Percentiles rank a stretch among this genome's conserved stretches.
phyloP scores from a whole-genome alignment of 2,113 vertebrate genomes.

The Peucedramus taeniatus region DNA sequence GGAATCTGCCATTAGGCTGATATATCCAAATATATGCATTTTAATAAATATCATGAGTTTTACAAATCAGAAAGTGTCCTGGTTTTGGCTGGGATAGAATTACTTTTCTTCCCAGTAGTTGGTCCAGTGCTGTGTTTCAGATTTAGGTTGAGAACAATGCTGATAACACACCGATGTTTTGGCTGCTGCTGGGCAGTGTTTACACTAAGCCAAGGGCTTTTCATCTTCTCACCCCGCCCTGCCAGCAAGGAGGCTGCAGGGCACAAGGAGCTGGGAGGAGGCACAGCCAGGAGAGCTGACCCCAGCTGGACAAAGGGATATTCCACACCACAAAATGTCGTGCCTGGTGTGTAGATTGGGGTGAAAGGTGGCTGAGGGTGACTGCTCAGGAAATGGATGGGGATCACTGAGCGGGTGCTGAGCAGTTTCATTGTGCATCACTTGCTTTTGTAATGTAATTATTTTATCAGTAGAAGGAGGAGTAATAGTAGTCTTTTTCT shows the following conservation, averaged over 20 bases:
- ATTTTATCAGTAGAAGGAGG: not conserved
- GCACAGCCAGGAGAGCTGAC: not conserved
- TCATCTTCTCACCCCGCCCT: not conserved
- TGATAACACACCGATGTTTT: not conserved
- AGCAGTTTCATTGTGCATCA: not conserved
- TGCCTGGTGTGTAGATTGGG: not conserved
- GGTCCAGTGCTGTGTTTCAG: not conserved
- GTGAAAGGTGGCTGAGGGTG: not conserved
- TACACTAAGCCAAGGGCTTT: not conserved
- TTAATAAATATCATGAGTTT: not conserved
- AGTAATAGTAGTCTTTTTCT: not conserved
- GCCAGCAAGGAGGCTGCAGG: not conserved
- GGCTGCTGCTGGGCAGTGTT: not conserved
- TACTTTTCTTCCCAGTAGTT: not conserved
- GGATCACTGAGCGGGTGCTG: not conserved
- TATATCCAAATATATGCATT: not conserved
- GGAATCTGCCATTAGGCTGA: not conserved
- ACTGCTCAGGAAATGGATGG: not conserved
- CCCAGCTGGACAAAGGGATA: not conserved
- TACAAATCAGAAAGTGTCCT: not conserved
- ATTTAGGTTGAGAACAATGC: not conserved
- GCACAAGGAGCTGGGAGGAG: not conserved
- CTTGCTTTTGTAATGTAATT: not conserved
- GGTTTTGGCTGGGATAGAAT: not conserved
- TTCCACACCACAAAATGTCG: not conserved